These are phyloP conservation scores for Dione vanillae DNA, from an alignment of 2,888 invertebrate species.

Conservation along the genomic window DNA sequence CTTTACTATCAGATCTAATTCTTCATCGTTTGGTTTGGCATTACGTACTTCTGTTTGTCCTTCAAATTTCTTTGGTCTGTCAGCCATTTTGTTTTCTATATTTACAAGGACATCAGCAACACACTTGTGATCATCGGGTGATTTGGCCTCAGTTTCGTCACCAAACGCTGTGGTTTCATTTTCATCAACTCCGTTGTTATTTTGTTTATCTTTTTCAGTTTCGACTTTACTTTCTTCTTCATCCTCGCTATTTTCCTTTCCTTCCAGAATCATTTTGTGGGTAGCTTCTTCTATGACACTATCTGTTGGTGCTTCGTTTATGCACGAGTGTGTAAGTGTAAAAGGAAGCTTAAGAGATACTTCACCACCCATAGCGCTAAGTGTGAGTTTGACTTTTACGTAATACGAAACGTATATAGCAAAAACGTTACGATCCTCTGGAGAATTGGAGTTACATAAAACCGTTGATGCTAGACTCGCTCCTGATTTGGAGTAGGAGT, in stretches of 20 bases:
- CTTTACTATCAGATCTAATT: constrained; percentile 78
- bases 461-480: constrained; percentile 86
- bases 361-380: constrained; percentile 92
- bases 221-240: constrained; percentile 70
- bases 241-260: constrained; percentile 73
- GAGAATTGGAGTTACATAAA: constrained; percentile 78
- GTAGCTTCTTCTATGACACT: constrained; percentile 80
- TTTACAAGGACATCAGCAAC: constrained; percentile 77
- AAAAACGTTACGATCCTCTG: constrained; percentile 93
- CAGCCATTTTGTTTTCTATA: constrained; percentile 73
- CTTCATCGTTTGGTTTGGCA: constrained; percentile 72
- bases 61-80: constrained; percentile 72
- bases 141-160: constrained; percentile 64
- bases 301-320: constrained; percentile 85
- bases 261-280: constrained; percentile 77
- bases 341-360: constrained; percentile 92
- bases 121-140: constrained; percentile 68
- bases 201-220: constrained; percentile 69
- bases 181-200: constrained; percentile 62
- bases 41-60: constrained; percentile 67
- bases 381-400: constrained; percentile 92
- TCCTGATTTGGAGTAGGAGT: constrained; percentile 89
- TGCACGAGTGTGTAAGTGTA: constrained; percentile 89
- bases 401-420: constrained; percentile 96
- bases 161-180: constrained; percentile 58